Base-by-base conservation (phyloP, 2,797 vertebrate genomes). In the Hyperoplus immaculatus region DNA sequence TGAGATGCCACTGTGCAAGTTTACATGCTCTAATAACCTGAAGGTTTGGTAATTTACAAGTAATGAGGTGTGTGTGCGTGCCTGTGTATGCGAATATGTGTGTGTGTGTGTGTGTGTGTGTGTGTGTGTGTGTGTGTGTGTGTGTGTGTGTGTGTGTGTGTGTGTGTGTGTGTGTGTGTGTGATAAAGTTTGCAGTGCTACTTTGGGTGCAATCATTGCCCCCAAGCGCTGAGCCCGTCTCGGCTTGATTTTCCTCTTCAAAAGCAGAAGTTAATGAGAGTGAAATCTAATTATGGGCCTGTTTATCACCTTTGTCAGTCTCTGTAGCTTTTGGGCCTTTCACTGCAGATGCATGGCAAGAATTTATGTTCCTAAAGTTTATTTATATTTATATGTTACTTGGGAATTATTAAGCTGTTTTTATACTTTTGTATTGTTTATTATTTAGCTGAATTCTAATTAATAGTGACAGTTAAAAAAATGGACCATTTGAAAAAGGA, bases 21-120 rank as follows among this genome's bases (percentile, higher is more conserved):
- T 83, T 74, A 82, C 81, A 86, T 76, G 85, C 88, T 89, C 83
- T 81, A 87, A 90, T 88, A 90, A 87, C 51, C 69, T 61, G 61
- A 72, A 84, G 71, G 69, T 88, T 84, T 61, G 77, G 76, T 89
- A 5, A 90, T 85, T 80, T 83, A 43, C 46, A 76, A 78, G 76
- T 87, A 89, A 89, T 87, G 77, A 85, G 62, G 66, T 83, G 69
- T 72, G 78, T 80, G 76, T 49, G 38, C 29, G 29, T 29, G 29
- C 29, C 29, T 29, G 29, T 29, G 29, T 2, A 29, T 29, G 29
- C 29, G 3, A 29, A 29, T 29, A 3, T 62, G 78, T 21, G 21
- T 72, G 6, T 18, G 59, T 61, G 51, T 76, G 71, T 74, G 73
- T 49, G 5, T 71, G 60, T 76, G 58, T 78, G 75, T 82, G 76